These are phyloP conservation scores for Rotaria sp. DNA, from an alignment of 2,888 invertebrate genomes.

Conservation along the genomic window DNA sequence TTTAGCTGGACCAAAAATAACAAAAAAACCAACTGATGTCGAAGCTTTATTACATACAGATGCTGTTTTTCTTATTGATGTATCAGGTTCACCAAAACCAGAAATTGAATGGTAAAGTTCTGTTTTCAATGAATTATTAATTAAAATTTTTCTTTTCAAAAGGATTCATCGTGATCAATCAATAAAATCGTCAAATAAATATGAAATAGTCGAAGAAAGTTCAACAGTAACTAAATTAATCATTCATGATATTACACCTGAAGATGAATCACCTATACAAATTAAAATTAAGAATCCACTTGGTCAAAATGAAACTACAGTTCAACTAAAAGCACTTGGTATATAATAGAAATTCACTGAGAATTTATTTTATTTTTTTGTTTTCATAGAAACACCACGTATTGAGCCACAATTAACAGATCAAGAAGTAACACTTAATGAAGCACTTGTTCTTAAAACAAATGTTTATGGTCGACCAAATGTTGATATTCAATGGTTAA, in stretches of 20 bases:
- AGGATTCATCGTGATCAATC: constrained; percentile 18
- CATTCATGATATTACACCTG: constrained; percentile 26
- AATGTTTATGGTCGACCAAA: constrained; percentile 35
- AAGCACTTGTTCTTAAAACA: constrained; percentile 33
- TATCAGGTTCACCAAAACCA: constrained; percentile 78
- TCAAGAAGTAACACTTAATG: constrained; percentile 32
- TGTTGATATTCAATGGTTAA: constrained; percentile 37
- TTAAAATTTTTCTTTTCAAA: not conserved
- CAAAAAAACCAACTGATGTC: not conserved
- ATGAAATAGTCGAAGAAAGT: constrained; percentile 27
- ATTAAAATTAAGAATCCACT: constrained; percentile 29
- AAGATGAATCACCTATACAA: constrained; percentile 27
- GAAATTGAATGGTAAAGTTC: constrained; percentile 68
- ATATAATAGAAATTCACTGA: not conserved
- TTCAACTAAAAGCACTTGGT: constrained; percentile 29
- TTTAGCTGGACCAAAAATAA: constrained; percentile 18
- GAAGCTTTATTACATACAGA: constrained; percentile 7
- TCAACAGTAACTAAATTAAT: constrained; percentile 12
- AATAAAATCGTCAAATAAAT: not conserved
- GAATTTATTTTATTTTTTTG: not conserved
- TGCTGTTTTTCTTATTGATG: constrained; percentile 62
- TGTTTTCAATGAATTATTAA: not conserved
- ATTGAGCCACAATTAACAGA: constrained; percentile 36
- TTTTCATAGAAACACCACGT: constrained; percentile 29
- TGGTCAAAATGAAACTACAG: constrained; percentile 31